These are phyloP conservation scores for Deladenus siricidicola DNA, from an alignment of 2,888 invertebrate species.

Conservation along the genomic window DNA sequence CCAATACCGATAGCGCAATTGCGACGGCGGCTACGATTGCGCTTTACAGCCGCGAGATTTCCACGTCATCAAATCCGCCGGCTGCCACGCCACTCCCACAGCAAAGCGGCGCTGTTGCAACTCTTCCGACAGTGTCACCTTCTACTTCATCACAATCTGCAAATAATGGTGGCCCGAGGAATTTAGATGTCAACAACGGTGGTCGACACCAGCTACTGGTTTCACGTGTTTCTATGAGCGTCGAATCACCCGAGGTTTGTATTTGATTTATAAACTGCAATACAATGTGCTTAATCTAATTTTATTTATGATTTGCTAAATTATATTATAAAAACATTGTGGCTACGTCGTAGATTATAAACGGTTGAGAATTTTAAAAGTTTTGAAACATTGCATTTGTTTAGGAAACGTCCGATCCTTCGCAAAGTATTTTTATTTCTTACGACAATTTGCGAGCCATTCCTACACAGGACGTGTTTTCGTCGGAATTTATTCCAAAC, in stretches of 20 bases:
- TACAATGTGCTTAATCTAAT: no score
- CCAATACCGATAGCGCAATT: constrained; percentile 13
- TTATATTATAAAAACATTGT: no score
- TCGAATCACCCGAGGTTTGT: background rate
- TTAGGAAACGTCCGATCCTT: background rate
- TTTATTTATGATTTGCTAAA: no score
- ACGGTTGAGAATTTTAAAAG: no score
- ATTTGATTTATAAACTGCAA: no score
- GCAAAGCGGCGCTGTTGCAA: background rate
- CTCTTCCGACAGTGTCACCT: no score
- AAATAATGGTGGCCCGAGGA: no score
- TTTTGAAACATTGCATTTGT: no score
- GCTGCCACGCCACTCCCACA: background rate
- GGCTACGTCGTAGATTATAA: no score
- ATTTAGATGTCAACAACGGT: no score
- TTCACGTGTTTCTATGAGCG: constrained; percentile 2
- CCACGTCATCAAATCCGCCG: background rate
- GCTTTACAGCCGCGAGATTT: constrained; percentile 8
- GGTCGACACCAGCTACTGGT: background rate
- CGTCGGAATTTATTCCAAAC: background rate
- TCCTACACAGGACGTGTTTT: background rate
- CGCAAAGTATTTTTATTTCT: constrained; percentile 9
- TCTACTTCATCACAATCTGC: no score
- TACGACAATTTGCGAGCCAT: constrained; percentile 5
- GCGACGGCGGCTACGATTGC: constrained; percentile 18